Percentiles rank a stretch among this genome's conserved stretches.
Conservation (phyloP, 2,888 invertebrate genomes). For the Formica aserva region DNA sequence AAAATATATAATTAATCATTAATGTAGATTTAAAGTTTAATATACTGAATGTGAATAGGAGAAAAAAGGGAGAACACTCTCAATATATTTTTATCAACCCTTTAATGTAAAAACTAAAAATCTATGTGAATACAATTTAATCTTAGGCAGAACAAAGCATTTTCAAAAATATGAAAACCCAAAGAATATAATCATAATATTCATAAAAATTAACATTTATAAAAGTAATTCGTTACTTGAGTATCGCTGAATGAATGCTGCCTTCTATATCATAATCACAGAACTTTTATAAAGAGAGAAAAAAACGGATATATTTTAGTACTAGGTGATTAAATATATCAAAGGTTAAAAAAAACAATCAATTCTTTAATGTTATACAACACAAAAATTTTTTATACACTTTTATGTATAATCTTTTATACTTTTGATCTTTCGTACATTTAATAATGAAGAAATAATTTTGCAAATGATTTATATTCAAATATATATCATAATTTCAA, state of each 20-base stretch:
- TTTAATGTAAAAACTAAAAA: conserved; percentile 42
- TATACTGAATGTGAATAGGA: background rate
- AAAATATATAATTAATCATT: background rate
- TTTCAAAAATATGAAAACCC: background rate
- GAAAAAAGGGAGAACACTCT: background rate
- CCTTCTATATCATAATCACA: background rate
- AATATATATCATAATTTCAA: background rate
- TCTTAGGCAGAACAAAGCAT: background rate
- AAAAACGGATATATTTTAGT: background rate
- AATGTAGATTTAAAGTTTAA: background rate
- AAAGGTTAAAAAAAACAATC: background rate
- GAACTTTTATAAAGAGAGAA: background rate
- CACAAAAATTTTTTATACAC: background rate
- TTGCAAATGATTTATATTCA: background rate
- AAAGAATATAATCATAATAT: conserved; percentile 2
- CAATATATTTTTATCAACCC: background rate
- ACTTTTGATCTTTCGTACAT: background rate
- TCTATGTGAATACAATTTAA: background rate
- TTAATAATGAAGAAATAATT: background rate
- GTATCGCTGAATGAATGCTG: background rate
- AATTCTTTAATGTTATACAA: background rate
- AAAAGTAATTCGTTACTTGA: background rate
- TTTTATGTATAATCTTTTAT: background rate
- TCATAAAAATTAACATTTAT: background rate
- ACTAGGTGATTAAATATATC: background rate